Evolutionary conservation across 2,797 vertebrate species (phyloP).

Genomic region (Cynopterus sphinx): DNA sequence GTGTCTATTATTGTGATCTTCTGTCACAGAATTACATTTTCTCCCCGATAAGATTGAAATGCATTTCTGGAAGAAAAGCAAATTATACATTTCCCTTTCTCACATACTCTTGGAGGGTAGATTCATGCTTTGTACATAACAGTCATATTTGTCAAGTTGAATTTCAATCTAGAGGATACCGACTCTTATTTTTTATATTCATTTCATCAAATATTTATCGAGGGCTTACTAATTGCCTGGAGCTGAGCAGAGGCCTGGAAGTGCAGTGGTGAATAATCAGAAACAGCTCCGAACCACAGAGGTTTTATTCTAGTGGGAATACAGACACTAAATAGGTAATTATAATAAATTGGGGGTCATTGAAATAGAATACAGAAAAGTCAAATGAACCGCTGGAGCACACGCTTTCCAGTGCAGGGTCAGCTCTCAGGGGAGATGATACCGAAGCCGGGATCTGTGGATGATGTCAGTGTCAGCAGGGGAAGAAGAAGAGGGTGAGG

Average conservation of each 20-base stretch:
- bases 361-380: background rate
- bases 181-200: constrained; percentile 56
- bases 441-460: background rate
- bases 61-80: background rate
- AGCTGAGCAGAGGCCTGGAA: background rate
- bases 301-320: background rate
- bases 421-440: background rate
- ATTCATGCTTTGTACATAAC: background rate
- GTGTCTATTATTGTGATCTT: constrained; percentile 47
- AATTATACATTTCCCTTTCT: background rate
- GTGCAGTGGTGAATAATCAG: background rate
- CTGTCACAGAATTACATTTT: background rate
- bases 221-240: constrained; percentile 31
- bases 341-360: background rate
- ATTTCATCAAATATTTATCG: constrained; percentile 43
- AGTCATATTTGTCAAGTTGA: background rate
- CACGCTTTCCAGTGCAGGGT: fast-evolving
- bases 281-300: background rate
- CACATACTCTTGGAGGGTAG: background rate
- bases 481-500: background rate
- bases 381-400: background rate
- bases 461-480: background rate
- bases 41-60: background rate
- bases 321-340: background rate
- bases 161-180: background rate